phyloP scores from a whole-genome alignment of 2,113 vertebrate genomes.

The Cranoglanis bouderius region DNA sequence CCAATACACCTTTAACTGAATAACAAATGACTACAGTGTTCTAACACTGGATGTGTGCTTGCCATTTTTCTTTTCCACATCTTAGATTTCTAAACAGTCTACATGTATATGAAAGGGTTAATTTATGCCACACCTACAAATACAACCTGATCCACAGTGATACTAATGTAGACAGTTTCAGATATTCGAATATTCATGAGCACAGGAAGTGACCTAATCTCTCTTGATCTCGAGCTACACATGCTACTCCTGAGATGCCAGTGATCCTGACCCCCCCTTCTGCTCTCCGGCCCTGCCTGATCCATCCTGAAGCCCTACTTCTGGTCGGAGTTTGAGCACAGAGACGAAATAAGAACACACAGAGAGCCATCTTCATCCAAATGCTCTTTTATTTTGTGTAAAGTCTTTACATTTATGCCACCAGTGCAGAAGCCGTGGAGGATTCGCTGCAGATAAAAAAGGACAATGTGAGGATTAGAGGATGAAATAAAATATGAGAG shows the following conservation, averaged over 20 bases:
- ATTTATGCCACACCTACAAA: not conserved
- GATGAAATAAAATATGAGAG: not conserved
- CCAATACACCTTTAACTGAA: not conserved
- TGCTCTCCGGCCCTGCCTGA: no score
- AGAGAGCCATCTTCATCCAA: constrained; percentile 48
- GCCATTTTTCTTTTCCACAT: not conserved
- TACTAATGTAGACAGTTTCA: not conserved
- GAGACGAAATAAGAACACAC: not conserved
- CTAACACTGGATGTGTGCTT: not conserved
- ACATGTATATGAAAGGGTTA: not conserved
- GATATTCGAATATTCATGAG: not conserved
- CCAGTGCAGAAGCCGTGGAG: constrained; percentile 97
- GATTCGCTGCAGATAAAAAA: constrained; percentile 84
- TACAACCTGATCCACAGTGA: not conserved
- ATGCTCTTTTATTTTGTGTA: constrained; percentile 80
- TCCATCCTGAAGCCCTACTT: no score
- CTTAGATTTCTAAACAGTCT: not conserved
- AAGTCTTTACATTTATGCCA: constrained; percentile 81
- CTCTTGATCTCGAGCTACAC: no score
- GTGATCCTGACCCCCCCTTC: no score
- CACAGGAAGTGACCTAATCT: not conserved
- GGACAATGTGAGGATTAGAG: constrained; percentile 43
- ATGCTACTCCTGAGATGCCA: no score
- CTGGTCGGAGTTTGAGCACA: not conserved
- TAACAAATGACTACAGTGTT: not conserved